A percentile compares a stretch with the other conserved stretches of the same genome.
Evolutionary conservation across 2,113 vertebrate genomes (phyloP).

Genomic region (Onychorhynchus coronatus): DNA sequence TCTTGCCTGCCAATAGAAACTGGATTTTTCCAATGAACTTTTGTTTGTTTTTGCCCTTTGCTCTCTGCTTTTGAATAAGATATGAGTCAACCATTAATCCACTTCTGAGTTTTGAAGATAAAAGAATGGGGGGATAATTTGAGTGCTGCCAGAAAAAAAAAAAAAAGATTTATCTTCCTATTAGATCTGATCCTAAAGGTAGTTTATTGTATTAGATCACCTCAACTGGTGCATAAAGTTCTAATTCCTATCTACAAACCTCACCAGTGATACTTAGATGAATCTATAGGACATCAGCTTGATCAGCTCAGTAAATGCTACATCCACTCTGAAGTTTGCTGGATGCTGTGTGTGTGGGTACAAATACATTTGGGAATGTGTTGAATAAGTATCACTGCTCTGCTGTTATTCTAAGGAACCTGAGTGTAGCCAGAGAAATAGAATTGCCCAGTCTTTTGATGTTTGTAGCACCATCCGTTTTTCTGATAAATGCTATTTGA

Average conservation of each 20-base stretch:
- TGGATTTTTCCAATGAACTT: background rate
- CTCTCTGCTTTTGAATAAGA: background rate
- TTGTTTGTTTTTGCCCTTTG: background rate
- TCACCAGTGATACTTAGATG: background rate
- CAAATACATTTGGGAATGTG: background rate
- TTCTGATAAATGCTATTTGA: background rate
- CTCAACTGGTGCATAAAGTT: background rate
- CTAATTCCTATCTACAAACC: background rate
- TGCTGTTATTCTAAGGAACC: background rate
- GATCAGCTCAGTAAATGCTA: background rate
- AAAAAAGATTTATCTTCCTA: background rate
- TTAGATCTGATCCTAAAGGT: background rate
- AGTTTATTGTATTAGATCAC: background rate
- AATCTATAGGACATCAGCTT: background rate
- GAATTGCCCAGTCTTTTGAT: background rate
- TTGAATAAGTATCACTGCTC: background rate
- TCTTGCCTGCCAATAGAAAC: background rate
- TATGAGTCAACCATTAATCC: background rate
- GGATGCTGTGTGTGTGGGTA: background rate
- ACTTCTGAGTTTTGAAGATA: background rate
- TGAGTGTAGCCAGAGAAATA: background rate
- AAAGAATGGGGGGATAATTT: background rate
- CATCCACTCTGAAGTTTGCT: background rate
- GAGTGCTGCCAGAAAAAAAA: background rate
- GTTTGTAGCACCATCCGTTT: background rate